Evolutionary conservation across 2,797 vertebrate genomes (phyloP).

Genomic region (Nasua narica): DNA sequence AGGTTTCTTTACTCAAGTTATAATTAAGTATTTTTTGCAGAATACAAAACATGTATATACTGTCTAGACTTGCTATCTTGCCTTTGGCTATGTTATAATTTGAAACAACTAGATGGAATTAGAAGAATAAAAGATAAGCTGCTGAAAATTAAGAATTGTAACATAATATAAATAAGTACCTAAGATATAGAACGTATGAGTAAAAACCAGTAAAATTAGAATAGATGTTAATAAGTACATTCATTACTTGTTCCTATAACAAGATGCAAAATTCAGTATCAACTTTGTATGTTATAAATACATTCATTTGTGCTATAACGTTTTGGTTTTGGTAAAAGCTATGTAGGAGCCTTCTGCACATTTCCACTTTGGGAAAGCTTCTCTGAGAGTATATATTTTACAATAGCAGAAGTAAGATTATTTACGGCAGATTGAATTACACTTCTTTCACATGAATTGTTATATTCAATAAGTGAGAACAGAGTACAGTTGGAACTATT

Average conservation of each 20-base stretch:
- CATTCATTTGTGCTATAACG: neutral
- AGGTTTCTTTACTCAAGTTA: neutral
- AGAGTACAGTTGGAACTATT: constrained; percentile 47
- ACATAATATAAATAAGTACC: neutral
- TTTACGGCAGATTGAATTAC: constrained; percentile 58
- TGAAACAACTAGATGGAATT: neutral
- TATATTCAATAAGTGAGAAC: constrained; percentile 48
- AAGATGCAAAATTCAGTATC: neutral
- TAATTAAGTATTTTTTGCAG: neutral
- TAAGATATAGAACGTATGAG: neutral
- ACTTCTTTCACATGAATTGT: constrained; percentile 50
- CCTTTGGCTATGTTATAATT: neutral
- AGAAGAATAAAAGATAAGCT: neutral
- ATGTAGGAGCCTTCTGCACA: neutral
- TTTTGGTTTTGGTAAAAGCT: constrained; percentile 34
- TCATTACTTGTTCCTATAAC: neutral
- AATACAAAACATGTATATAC: neutral
- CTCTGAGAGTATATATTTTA: constrained; percentile 48
- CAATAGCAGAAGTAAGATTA: constrained; percentile 54
- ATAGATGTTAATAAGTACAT: neutral
- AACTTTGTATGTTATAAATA: neutral
- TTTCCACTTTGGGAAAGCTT: constrained; percentile 53
- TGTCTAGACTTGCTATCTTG: constrained; percentile 36
- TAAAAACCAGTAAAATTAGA: neutral
- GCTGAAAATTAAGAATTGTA: neutral